Evolutionary conservation across 2,113 vertebrate species (phyloP).

Genomic region (Scortum barcoo): DNA sequence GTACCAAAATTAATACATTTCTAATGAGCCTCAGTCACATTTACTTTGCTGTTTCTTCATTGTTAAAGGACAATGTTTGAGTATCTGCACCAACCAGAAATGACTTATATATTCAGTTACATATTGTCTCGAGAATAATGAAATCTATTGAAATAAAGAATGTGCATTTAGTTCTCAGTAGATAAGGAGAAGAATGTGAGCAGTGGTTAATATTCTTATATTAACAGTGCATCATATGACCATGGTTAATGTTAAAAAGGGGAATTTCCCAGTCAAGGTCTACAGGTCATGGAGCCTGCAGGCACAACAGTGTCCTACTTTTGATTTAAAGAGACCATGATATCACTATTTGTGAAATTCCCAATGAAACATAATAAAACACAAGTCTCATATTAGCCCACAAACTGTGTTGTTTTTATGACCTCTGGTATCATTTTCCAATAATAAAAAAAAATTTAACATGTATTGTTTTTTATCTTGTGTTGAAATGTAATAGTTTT

Average conservation of each 20-base stretch:
- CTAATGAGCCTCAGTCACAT: background rate
- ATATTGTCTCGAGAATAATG: background rate
- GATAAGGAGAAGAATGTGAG: background rate
- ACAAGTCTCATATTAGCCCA: background rate
- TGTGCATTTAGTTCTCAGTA: background rate
- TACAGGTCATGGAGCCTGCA: background rate
- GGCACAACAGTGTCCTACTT: background rate
- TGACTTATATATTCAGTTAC: background rate
- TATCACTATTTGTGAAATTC: background rate
- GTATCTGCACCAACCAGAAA: background rate
- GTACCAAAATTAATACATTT: background rate
- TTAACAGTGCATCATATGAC: background rate
- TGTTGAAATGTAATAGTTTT: background rate
- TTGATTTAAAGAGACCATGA: conserved; percentile 6
- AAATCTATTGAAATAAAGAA: background rate
- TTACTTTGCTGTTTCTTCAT: background rate
- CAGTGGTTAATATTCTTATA: background rate
- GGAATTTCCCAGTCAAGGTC: background rate
- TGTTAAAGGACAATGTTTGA: background rate
- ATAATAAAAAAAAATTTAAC: background rate
- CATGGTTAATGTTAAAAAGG: background rate
- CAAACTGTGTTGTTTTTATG: background rate
- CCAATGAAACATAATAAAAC: background rate
- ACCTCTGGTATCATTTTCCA: background rate
- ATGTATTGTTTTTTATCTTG: background rate